These are phyloP conservation scores for Ornithoptera priamus DNA, from an alignment of 2,888 invertebrate species.

Conservation along the genomic window DNA sequence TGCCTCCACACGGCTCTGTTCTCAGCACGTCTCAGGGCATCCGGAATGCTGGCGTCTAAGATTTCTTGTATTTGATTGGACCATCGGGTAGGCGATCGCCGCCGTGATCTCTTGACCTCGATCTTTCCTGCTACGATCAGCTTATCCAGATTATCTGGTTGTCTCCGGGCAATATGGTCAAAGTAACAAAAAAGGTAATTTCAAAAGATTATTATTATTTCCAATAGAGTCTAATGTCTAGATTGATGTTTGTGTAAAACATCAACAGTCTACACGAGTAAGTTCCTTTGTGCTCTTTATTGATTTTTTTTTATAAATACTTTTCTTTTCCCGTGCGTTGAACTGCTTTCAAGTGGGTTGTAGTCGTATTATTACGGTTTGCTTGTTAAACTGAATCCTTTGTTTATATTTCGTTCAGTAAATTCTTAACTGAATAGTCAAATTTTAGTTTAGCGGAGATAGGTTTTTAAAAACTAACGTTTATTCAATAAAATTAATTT, in stretches of 20 bases:
- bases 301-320: conserved; percentile 23
- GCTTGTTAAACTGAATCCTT: background rate
- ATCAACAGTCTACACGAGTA: background rate
- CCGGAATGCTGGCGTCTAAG: too few relatives aligned
- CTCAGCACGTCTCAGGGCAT: too few relatives aligned
- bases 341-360: conserved; percentile 13
- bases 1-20: too few relatives aligned
- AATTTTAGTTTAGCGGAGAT: too few relatives aligned
- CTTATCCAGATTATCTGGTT: too few relatives aligned
- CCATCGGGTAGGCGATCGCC: too few relatives aligned
- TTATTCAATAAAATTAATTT: too few relatives aligned
- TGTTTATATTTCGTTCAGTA: background rate
- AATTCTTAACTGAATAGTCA: background rate
- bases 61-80: too few relatives aligned
- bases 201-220: conserved; percentile 28
- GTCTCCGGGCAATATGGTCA: too few relatives aligned
- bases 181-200: background rate
- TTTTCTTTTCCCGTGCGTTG: conserved; percentile 15
- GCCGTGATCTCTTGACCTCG: too few relatives aligned
- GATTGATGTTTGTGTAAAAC: conserved; percentile 12
- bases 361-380: background rate
- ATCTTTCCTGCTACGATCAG: too few relatives aligned
- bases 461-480: too few relatives aligned
- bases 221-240: conserved; percentile 8
- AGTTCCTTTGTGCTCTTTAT: conserved; percentile 16